Conservation (phyloP, 2,888 invertebrate genomes). For the Enoplolaimus lenunculus region DNA sequence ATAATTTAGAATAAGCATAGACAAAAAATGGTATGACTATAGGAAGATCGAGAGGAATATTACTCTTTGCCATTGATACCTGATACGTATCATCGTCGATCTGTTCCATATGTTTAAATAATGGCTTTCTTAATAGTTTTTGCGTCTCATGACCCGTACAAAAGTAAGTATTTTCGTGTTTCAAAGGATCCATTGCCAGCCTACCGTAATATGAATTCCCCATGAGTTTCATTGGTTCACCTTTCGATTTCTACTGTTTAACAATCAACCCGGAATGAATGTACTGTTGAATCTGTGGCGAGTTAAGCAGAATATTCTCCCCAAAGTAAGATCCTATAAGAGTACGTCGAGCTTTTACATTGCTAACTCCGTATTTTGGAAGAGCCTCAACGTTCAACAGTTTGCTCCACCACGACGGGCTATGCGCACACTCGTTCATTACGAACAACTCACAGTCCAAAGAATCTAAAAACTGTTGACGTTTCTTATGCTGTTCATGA, state of each 20-base stretch:
- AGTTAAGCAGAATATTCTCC: neutral
- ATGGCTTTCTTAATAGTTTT: neutral
- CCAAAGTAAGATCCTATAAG: neutral
- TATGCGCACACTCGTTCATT: neutral
- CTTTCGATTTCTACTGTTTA: neutral
- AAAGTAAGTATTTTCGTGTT: neutral
- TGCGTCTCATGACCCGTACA: neutral
- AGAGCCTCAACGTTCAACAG: no score
- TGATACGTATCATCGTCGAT: neutral
- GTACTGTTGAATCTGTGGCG: neutral
- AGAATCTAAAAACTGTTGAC: neutral
- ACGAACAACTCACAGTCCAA: neutral
- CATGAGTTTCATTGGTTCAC: neutral
- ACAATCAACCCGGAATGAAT: neutral
- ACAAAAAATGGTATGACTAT: constrained; percentile 4
- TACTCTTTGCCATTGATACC: neutral
- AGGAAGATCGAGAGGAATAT: neutral
- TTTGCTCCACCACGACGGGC: neutral
- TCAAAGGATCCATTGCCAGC: neutral
- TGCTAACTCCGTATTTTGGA: neutral
- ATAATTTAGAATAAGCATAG: neutral
- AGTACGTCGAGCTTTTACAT: neutral
- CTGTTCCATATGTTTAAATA: neutral
- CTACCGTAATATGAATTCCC: neutral
- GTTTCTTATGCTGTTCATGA: neutral